A percentile compares a stretch with the other conserved stretches of the same genome.
Conservation (phyloP, 2,113 vertebrate genomes). For the Cettia cetti region DNA sequence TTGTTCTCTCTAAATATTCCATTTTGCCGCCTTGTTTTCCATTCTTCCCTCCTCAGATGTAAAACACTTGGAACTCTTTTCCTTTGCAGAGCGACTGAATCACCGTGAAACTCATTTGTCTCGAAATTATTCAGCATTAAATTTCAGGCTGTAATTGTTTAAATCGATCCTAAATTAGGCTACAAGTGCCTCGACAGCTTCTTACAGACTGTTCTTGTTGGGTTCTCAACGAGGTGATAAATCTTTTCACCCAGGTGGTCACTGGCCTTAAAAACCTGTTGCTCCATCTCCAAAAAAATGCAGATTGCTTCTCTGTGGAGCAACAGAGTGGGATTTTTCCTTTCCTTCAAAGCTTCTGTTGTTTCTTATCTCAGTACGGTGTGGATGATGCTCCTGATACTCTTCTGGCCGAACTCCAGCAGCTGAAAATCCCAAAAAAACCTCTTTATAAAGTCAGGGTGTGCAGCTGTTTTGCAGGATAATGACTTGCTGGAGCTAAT, state of each 20-base stretch:
- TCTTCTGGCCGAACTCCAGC: neutral
- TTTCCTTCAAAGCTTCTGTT: neutral
- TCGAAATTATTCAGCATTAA: neutral
- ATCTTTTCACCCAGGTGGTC: slow-evolving; percentile 7
- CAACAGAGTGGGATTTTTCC: neutral
- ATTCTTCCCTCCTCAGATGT: neutral
- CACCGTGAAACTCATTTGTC: neutral
- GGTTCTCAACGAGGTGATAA: neutral
- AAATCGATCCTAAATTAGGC: slow-evolving; percentile 30
- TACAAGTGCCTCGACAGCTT: neutral
- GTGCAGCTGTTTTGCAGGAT: neutral
- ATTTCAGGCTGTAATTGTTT: slow-evolving; percentile 18
- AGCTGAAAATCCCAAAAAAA: neutral
- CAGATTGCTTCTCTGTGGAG: fast-evolving
- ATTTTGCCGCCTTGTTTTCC: neutral
- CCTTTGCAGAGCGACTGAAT: neutral
- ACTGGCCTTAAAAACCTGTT: neutral
- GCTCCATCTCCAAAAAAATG: neutral
- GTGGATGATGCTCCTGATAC: neutral
- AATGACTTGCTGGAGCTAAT: slow-evolving; percentile 23
- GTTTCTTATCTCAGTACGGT: neutral
- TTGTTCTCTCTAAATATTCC: neutral
- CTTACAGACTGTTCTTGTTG: neutral
- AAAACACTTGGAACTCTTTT: neutral
- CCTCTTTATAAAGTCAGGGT: neutral